These are phyloP conservation scores for Chrysolina oricalcia DNA, from an alignment of 2,888 invertebrate genomes.

Conservation along the genomic window DNA sequence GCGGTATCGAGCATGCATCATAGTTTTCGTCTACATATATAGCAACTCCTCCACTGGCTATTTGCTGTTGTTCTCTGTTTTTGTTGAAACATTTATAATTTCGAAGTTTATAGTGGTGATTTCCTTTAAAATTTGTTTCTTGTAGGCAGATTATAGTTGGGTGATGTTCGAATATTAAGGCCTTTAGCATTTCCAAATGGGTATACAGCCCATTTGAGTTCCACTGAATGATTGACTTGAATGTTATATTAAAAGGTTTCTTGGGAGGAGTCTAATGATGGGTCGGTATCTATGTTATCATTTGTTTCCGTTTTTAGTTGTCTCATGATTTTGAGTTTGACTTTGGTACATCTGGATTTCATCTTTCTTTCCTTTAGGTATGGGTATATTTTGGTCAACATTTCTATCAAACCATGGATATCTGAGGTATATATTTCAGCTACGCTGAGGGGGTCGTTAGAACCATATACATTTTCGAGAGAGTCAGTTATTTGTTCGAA, in stretches of 20 bases:
- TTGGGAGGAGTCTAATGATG: constrained; percentile 9
- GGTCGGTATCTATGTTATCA: background rate
- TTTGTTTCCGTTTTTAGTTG: background rate
- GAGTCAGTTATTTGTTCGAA: background rate
- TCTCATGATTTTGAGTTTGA: constrained; percentile 1
- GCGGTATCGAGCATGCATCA: too few species aligned
- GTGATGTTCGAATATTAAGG: background rate
- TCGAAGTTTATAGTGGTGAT: too few species aligned
- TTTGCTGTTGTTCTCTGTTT: too few species aligned
- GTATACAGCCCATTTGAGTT: constrained; percentile 6
- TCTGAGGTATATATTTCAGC: background rate
- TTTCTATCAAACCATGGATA: constrained; percentile 1
- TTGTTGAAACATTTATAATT: too few species aligned
- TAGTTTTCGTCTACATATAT: too few species aligned
- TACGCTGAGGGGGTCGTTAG: background rate
- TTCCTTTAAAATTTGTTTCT: background rate
- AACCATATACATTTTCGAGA: constrained; percentile 3
- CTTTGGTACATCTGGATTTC: constrained; percentile 5
- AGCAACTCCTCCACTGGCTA: too few species aligned
- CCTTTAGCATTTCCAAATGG: constrained; percentile 5
- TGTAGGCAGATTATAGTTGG: constrained; percentile 13
- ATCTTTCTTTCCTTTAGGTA: background rate
- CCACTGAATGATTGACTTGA: constrained; percentile 12
- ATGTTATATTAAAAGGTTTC: background rate
- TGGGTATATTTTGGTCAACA: background rate